Base-by-base conservation (phyloP, 2,888 invertebrate species). In the Myopa tessellatipennis region DNA sequence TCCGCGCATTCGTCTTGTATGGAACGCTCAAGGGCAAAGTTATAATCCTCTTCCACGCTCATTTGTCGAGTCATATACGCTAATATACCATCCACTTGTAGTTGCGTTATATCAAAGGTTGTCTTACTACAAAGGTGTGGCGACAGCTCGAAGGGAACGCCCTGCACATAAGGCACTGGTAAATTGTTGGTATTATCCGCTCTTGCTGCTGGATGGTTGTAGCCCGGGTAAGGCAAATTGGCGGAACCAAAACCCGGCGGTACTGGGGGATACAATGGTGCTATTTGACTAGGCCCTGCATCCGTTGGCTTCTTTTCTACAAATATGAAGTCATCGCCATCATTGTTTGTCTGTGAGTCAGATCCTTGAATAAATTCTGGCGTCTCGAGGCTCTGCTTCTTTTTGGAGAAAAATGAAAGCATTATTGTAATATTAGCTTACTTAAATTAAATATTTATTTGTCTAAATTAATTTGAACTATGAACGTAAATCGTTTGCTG, bases 321-420 rank as follows among this genome's bases (percentile, higher is more conserved):
- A 61, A 88, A 85, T 71, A 87, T 84, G 73, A 88, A 88, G 73
- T 88, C 88, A 77, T 88, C 88, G 60, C 78, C 83, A n/a, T 77
- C 82, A 63, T 78, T 79, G n/a, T 61, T 12, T 74, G 75, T 4
- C 36, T 65, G 36, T 38, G 38, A 65, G 3, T 78, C 72, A 67
- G 77, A 82, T n/a, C 84, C 83, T 77, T 83, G 83, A 26, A 84
- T 82, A 16, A 81, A 77, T 26, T 83, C 84, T 40, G 87, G 83
- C 8, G 85, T 82, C 10, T 86, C 87, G 45, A 75, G 82, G 45
- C 82, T 82, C 74, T 86, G 87, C 18, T 86, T 86, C 79, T 87
- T 88, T 79, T 87, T 88, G 1, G 84, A 83, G 75, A 88, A 88
- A 63, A 88, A 82, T 1, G 86, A 86, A 36, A 88, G 82, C 88